phyloP scores from a whole-genome alignment of 2,797 vertebrate genomes.

The Myotis planiceps region DNA sequence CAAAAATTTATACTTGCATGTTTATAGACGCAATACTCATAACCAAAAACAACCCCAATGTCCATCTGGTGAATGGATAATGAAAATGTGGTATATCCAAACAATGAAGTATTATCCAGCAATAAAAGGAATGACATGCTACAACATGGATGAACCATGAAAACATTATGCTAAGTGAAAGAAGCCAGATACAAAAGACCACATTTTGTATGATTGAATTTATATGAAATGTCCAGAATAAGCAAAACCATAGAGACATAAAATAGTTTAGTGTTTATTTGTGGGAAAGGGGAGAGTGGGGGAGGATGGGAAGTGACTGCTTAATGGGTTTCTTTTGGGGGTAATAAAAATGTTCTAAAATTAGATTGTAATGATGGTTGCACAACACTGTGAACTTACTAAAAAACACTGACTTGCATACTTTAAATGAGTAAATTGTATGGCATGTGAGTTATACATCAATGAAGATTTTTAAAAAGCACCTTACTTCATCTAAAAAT shows the following conservation, averaged over 20 bases:
- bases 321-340: neutral
- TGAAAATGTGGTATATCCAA: neutral
- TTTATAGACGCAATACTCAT: neutral
- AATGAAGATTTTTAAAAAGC: neutral
- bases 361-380: neutral
- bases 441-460: neutral
- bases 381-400: neutral
- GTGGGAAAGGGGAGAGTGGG: too few species aligned
- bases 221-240: neutral
- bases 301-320: neutral
- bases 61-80: neutral
- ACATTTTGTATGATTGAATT: neutral
- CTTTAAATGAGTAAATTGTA: neutral
- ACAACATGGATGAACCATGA: neutral
- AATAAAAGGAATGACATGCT: neutral
- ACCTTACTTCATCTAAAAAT: neutral
- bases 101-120: neutral
- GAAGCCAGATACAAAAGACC: neutral
- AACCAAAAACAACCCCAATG: neutral
- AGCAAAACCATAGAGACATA: neutral
- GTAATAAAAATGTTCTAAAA: neutral
- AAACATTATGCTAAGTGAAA: neutral
- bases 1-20: neutral
- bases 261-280: neutral
- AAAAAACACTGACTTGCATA: neutral